Conservation (phyloP, 2,797 vertebrate species). For the Gastrophryne carolinensis region DNA sequence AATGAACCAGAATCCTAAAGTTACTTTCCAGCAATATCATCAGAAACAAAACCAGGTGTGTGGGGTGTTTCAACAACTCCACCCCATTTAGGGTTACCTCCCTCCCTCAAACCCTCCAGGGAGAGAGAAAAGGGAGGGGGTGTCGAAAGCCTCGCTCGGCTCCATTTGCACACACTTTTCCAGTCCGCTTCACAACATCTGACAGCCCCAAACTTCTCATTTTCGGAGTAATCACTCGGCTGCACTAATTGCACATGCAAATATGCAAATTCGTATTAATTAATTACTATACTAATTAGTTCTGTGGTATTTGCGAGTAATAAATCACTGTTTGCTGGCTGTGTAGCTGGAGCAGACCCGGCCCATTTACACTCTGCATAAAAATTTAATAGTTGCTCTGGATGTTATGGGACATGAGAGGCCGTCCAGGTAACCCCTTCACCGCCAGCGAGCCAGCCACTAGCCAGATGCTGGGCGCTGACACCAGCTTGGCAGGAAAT, state of each 20-base stretch:
- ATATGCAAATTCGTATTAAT: slow-evolving; percentile 99
- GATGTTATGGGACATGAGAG: slow-evolving; percentile 74
- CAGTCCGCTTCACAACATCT: slow-evolving; percentile 80
- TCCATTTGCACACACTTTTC: slow-evolving; percentile 69
- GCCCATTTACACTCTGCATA: slow-evolving; percentile 80
- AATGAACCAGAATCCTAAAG: not conserved
- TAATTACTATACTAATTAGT: slow-evolving; percentile 99
- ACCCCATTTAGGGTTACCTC: slow-evolving; percentile 2
- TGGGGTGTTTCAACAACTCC: slow-evolving; percentile 44
- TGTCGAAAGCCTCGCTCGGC: slow-evolving; percentile 46
- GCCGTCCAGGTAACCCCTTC: slow-evolving; percentile 49
- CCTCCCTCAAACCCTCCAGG: slow-evolving; percentile 20
- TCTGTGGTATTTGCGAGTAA: slow-evolving; percentile 98
- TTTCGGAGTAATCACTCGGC: slow-evolving; percentile 92
- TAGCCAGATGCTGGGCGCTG: not conserved
- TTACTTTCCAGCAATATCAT: not conserved
- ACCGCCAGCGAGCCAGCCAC: slow-evolving; percentile 15
- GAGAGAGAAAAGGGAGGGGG: slow-evolving; percentile 11
- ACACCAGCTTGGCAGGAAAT: not conserved
- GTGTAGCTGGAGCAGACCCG: slow-evolving; percentile 80
- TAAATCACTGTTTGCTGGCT: slow-evolving; percentile 97
- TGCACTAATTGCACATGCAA: slow-evolving; percentile 98
- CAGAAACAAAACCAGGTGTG: not conserved
- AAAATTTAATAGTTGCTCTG: slow-evolving; percentile 81
- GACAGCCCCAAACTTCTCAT: slow-evolving; percentile 84